phyloP scores from a whole-genome alignment of 2,888 invertebrate genomes.

The Perizoma flavofasciatum region DNA sequence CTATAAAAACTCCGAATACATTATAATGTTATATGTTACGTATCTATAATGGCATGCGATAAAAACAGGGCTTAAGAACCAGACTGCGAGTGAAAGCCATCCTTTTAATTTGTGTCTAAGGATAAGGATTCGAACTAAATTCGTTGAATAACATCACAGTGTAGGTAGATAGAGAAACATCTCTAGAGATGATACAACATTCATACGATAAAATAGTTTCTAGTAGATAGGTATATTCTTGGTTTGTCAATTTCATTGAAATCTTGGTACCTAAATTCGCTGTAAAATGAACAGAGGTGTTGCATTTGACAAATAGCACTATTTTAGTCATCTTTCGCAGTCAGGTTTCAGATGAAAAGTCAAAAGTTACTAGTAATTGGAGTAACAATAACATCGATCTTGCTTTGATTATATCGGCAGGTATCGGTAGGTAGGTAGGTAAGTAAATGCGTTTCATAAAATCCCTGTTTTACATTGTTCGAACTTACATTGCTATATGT shows the following conservation, averaged over 20 bases:
- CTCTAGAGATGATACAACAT: constrained; percentile 2
- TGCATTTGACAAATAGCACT: neutral
- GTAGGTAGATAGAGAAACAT: neutral
- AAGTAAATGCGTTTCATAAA: constrained; percentile 57
- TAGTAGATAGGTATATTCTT: no score
- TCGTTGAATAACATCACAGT: constrained; percentile 12
- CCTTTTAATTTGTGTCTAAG: neutral
- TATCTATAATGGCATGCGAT: constrained; percentile 3
- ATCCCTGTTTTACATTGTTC: constrained; percentile 74
- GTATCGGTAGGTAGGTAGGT: constrained; percentile 17
- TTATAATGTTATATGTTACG: no score
- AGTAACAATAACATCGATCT: constrained; percentile 11
- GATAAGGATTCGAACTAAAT: neutral
- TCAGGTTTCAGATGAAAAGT: constrained; percentile 16
- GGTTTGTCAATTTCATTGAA: no score
- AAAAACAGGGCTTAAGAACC: constrained; percentile 7
- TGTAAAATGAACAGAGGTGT: neutral
- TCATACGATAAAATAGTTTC: no score
- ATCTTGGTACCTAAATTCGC: neutral
- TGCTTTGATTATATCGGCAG: constrained; percentile 24
- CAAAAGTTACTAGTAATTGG: constrained; percentile 1
- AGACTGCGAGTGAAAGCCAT: constrained; percentile 13
- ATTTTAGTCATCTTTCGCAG: constrained; percentile 6
- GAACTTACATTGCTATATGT: constrained; percentile 56
- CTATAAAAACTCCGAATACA: no score